phyloP scores from a whole-genome alignment of 2,797 vertebrate species.

The Hozukius guyotensis region DNA sequence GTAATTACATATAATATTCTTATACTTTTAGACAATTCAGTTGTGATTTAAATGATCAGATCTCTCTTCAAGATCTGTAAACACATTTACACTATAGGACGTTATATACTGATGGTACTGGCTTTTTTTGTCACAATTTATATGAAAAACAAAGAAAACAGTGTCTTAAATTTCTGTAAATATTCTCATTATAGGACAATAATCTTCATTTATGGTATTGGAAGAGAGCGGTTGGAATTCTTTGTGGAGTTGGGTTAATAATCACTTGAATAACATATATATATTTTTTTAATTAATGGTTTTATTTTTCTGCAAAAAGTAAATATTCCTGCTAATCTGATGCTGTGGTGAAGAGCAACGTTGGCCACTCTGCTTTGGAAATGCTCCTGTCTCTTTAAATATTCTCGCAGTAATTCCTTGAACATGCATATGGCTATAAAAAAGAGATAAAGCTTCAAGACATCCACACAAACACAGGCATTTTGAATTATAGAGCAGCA shows the following conservation, averaged over 20 bases:
- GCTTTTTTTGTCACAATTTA: neutral
- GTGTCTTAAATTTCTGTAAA: neutral
- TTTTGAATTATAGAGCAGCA: slow-evolving; percentile 78
- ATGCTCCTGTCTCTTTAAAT: slow-evolving; percentile 80
- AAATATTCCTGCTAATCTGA: neutral
- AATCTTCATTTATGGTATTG: neutral
- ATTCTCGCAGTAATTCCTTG: slow-evolving; percentile 73
- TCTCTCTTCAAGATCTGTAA: neutral
- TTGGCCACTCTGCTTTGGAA: slow-evolving; percentile 11
- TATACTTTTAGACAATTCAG: neutral
- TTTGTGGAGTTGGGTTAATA: neutral
- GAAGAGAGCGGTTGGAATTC: neutral
- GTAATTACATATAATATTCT: neutral
- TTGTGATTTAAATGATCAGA: neutral
- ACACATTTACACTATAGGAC: neutral
- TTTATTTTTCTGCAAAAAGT: neutral
- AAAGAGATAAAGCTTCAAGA: slow-evolving; percentile 76
- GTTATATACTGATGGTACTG: neutral
- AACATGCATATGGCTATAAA: slow-evolving; percentile 77
- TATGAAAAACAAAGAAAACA: neutral
- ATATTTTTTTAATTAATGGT: neutral
- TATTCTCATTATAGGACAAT: neutral
- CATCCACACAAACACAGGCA: slow-evolving; percentile 63
- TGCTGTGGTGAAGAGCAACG: neutral
- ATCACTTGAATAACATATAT: neutral